Conservation (phyloP, 2,797 vertebrate genomes). For the Sylvia borin region DNA sequence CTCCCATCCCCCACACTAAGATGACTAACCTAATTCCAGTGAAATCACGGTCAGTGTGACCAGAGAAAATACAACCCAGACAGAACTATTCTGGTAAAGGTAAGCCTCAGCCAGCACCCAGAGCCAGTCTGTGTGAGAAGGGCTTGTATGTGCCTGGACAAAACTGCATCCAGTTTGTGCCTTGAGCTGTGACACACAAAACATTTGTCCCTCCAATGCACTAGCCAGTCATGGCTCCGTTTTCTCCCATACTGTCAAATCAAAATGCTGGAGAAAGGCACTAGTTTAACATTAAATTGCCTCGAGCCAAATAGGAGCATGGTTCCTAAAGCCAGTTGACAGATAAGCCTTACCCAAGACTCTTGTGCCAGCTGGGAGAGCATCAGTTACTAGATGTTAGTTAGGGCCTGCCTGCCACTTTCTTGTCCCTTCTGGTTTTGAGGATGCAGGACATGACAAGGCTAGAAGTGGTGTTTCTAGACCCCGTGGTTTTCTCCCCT, state of each 20-base stretch:
- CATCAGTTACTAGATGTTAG: neutral
- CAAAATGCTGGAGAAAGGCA: neutral
- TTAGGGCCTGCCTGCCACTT: neutral
- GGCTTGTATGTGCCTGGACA: neutral
- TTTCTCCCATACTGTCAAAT: neutral
- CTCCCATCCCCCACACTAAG: neutral
- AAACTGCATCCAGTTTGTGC: neutral
- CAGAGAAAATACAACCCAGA: slow-evolving; percentile 30
- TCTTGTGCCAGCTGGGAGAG: neutral
- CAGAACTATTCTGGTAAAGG: slow-evolving; percentile 57
- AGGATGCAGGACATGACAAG: neutral
- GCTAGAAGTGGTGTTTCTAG: neutral
- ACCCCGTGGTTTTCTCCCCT: neutral
- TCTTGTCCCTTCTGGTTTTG: neutral
- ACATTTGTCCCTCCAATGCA: neutral
- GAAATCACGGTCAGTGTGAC: slow-evolving; percentile 65
- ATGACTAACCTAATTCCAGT: slow-evolving; percentile 56
- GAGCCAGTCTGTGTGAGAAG: neutral
- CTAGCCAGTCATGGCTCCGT: neutral
- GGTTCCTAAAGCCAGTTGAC: neutral
- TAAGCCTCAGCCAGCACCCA: neutral
- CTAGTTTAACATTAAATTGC: neutral
- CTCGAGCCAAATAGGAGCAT: fast-evolving
- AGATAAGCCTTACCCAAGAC: neutral
- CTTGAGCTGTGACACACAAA: neutral